These are phyloP conservation scores for Plebejus anna DNA, from an alignment of 2,888 invertebrate species.

Conservation along the genomic window DNA sequence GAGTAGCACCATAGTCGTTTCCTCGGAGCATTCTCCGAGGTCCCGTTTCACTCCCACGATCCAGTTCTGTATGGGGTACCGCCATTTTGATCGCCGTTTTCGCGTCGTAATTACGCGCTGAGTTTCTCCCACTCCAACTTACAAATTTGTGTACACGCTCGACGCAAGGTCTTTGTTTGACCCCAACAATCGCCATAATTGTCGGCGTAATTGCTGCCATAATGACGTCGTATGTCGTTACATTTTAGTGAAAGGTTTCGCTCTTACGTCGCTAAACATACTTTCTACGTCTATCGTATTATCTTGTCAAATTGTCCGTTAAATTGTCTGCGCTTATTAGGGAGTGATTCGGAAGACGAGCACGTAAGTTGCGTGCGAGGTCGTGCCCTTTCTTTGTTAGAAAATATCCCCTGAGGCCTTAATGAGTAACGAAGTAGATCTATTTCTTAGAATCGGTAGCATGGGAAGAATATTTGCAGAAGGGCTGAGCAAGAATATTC, in stretches of 20 bases:
- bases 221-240: constrained; percentile 56
- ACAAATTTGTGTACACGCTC: constrained; percentile 60
- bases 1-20: constrained; percentile 59
- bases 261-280: constrained; percentile 40
- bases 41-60: constrained; percentile 78
- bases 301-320: constrained; percentile 24
- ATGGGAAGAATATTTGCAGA: neutral
- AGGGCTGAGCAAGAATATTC: neutral
- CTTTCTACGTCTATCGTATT: constrained; percentile 32
- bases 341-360: constrained; percentile 8
- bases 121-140: constrained; percentile 73
- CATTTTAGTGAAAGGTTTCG: constrained; percentile 50
- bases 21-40: constrained; percentile 59
- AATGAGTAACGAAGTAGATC: neutral
- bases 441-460: neutral
- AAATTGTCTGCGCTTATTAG: constrained; percentile 14
- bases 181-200: constrained; percentile 62
- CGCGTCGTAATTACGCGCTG: constrained; percentile 76
- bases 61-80: constrained; percentile 70
- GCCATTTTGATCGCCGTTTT: constrained; percentile 66
- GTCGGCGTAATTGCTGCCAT: constrained; percentile 52
- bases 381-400: neutral
- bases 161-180: constrained; percentile 64
- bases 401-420: neutral
- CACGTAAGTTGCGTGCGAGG: neutral